Conservation (phyloP, 1,140 invertebrate species). For the Chrysomallon squamiferum region DNA sequence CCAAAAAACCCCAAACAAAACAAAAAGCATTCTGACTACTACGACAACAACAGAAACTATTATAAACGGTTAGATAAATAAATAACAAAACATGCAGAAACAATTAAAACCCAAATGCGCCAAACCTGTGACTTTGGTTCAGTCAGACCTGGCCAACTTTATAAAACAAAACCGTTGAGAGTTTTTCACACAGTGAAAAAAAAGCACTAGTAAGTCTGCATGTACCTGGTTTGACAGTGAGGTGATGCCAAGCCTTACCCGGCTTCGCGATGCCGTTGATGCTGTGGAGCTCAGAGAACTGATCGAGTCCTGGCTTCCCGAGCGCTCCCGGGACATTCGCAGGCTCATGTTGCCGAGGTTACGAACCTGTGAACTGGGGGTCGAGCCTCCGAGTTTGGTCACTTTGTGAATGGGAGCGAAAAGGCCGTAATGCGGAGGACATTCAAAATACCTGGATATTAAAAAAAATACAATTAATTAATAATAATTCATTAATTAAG, state of each 20-base stretch:
- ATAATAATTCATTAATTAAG: too few species aligned
- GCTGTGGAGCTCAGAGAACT: constrained; percentile 81
- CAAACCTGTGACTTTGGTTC: too few species aligned
- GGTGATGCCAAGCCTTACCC: constrained; percentile 77
- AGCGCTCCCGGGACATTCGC: constrained; percentile 67
- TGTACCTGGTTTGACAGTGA: constrained; percentile 67
- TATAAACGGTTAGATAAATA: too few species aligned
- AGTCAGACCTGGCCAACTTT: too few species aligned
- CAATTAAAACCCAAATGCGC: too few species aligned
- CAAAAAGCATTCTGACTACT: too few species aligned
- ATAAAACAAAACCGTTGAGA: too few species aligned
- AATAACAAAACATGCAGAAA: too few species aligned
- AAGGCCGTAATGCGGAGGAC: constrained; percentile 85
- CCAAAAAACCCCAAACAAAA: too few species aligned
- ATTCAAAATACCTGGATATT: constrained; percentile 87
- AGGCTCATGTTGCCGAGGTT: constrained; percentile 56
- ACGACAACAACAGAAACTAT: too few species aligned
- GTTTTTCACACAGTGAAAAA: constrained; percentile 8
- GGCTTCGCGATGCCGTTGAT: constrained; percentile 73
- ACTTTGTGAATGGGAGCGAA: constrained; percentile 83
- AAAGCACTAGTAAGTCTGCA: constrained; percentile 54
- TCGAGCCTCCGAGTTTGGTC: constrained; percentile 24
- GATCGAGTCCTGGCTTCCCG: constrained; percentile 77
- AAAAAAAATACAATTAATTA: neutral
- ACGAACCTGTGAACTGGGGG: constrained; percentile 41